phyloP scores from a whole-genome alignment of 2,797 vertebrate genomes.

The Sebastes vulpes region DNA sequence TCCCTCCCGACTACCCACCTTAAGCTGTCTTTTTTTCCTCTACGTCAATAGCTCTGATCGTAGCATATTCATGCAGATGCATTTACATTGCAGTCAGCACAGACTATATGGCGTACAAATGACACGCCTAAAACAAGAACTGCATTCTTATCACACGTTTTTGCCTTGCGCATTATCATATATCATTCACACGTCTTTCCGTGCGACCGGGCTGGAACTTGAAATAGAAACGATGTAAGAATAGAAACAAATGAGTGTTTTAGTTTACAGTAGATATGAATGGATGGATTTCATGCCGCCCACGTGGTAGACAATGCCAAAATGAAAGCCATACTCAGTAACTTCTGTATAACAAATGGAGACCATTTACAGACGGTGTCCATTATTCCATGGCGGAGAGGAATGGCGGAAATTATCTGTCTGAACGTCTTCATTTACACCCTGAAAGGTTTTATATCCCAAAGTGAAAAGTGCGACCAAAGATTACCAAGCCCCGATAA shows the following conservation, averaged over 20 bases:
- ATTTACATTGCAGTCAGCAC: too few species aligned
- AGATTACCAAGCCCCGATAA: constrained; percentile 40
- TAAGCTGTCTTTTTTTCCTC: too few species aligned
- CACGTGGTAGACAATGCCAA: not conserved
- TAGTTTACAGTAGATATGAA: not conserved
- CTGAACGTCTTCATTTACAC: constrained; percentile 51
- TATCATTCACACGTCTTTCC: rapidly evolving
- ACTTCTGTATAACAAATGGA: not conserved
- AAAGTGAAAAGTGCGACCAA: constrained; percentile 43
- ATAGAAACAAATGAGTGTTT: not conserved
- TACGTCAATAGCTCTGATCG: too few species aligned
- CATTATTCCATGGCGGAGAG: not conserved
- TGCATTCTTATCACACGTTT: rapidly evolving
- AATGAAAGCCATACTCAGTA: not conserved
- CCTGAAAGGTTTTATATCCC: constrained; percentile 31
- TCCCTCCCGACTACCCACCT: too few species aligned
- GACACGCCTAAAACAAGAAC: rapidly evolving
- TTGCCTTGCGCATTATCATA: too few species aligned
- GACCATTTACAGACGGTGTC: not conserved
- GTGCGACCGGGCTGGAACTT: not conserved
- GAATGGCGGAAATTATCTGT: constrained; percentile 15
- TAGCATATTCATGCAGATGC: too few species aligned
- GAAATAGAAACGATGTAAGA: not conserved
- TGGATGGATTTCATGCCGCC: not conserved
- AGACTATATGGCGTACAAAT: too few species aligned